Evolutionary conservation across 1,140 invertebrate species (phyloP), one percentile per base, ranked within the genome.

Genomic region (Bombus pascuorum): DNA sequence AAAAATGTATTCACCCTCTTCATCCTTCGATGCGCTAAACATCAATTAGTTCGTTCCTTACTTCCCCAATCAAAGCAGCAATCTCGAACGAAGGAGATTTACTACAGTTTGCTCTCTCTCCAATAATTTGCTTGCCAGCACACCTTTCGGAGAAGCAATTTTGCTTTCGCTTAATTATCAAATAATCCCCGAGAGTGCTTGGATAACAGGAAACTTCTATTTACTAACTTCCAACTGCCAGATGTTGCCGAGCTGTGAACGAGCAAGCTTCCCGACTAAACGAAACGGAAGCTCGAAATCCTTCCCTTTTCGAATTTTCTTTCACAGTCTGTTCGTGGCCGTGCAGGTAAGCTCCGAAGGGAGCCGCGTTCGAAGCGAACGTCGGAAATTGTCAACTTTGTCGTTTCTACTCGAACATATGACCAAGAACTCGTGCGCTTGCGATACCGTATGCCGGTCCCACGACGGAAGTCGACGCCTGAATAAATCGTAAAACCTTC

Each of bases 351-450:
- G 39, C 42, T 37, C 53, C 44, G 15, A 3, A 18, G 57, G 57
- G 68, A 39, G 13, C 34, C 70, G 32, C 47, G 47, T 53, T 53
- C 18, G 5, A 53, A 22, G 18, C 47, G 18, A 53, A 53, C 81
- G 28, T n/a, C 68, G 77, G 76, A 77, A 85, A 73, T 85, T 79
- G 83, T 85, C 83, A 37, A 32, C 42, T 39, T 71, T 18, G 57
- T n/a, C 32, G 77, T 59, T 28, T 32, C 70, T 39, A 5, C 42
- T 6, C 25, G 66, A 42, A 37, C 80, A 6, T 18, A 34, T 32
- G 44, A n/a, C 22, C 59, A 78, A 28, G 59, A 6, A n/a, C 8
- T 22, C 1, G 32, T 22, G 32, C 66, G 25, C 22, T 3, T 3
- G 18, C 25, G 34, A 39, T 39, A 28, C 22, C 34, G 18, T 28